Conservation (phyloP, 2,888 invertebrate species). For the Baronia brevicornis region DNA sequence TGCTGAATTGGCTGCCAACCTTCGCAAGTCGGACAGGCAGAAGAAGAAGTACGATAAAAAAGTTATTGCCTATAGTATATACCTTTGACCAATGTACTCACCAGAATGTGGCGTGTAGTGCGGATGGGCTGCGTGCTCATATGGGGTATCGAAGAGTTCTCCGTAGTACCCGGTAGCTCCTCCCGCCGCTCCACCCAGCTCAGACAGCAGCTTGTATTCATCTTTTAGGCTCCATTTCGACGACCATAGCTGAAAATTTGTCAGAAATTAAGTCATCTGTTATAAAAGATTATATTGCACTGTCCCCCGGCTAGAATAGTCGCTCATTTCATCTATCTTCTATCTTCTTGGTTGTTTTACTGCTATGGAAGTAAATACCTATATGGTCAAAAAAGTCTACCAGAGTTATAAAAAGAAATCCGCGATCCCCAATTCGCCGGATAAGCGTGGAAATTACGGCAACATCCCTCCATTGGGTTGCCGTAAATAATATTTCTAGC, state of each 20-base stretch:
- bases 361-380: too few relatives aligned
- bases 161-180: constrained; percentile 75
- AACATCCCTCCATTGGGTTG: too few relatives aligned
- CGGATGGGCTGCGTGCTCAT: constrained; percentile 80
- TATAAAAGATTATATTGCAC: not conserved
- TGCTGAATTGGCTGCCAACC: too few relatives aligned
- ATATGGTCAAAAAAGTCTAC: too few relatives aligned
- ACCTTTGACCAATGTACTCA: constrained; percentile 29
- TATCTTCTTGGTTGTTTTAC: too few relatives aligned
- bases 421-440: too few relatives aligned
- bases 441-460: too few relatives aligned
- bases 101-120: constrained; percentile 85
- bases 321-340: too few relatives aligned
- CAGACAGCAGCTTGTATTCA: constrained; percentile 90
- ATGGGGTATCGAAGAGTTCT: constrained; percentile 75
- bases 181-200: constrained; percentile 78
- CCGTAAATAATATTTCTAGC: too few relatives aligned
- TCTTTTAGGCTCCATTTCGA: constrained; percentile 95
- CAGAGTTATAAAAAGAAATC: too few relatives aligned
- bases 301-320: constrained; percentile 1
- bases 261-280: not conserved
- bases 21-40: not conserved
- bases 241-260: constrained; percentile 87
- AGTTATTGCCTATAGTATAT: constrained; percentile 7
- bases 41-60: constrained; percentile 12